Base-by-base conservation (phyloP, 2,113 vertebrate species). In the Pedetes capensis region DNA sequence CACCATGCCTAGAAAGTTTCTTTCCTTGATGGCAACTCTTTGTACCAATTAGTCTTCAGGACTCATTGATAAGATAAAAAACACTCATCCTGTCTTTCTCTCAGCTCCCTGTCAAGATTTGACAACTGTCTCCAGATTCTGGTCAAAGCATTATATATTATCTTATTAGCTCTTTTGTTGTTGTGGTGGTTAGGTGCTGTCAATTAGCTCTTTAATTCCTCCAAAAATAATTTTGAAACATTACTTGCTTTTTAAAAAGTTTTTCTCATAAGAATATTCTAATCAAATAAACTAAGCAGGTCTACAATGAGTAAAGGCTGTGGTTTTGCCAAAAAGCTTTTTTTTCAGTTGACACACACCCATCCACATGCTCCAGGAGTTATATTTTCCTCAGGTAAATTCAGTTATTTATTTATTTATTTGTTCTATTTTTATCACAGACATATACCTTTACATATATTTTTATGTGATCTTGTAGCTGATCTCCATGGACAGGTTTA, bases 1-100 rank as follows among this genome's bases (percentile, higher is more conserved):
- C 37, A 12, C 53, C n/a, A n/a, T 27, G 2, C 23, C 20, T 37
- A 22, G 22, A 20, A 39, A n/a, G 34, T 22, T n/a, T 55, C 34
- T 72, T 27, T 39, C n/a, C 34, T 79, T n/a, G 49, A 34, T 53
- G 51, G 51, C 51, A 51, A 14, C 49, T 34, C 74, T 53, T 53
- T 32, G 37, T 78, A 37, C 8, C 8, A 9, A 37, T 55, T 53
- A 32, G 32, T 55, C 20, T 37, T 49, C 12, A 37, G 53, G 11
- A 34, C 34, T 20, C 11, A 17, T 8, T n/a, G 17, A 10, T 44
- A 12, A 74, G 27, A 16, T 29, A 5, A 29, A 5, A 16, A 6
- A 23, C 0, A 2, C 10, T n/a, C 13, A 1, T 0, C 8, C 13
- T 17, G 34, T 53, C 11, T 6, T 39, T 39, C 64, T 51, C 22